These are phyloP conservation scores for Branchellion lobata DNA, from an alignment of 2,888 invertebrate species.

Conservation along the genomic window DNA sequence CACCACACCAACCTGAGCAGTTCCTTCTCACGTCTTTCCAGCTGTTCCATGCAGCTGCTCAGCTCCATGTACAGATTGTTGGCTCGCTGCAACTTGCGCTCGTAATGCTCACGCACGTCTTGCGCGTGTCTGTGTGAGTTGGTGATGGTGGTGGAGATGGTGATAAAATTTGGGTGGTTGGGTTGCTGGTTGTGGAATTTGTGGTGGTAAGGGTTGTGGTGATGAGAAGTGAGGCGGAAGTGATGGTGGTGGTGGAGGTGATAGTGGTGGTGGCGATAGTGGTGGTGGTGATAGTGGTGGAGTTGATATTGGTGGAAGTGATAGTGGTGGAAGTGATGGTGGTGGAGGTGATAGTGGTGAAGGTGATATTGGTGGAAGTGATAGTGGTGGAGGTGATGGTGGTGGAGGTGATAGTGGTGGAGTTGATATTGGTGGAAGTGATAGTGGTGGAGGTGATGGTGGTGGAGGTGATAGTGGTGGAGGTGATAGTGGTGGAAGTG, in stretches of 20 bases:
- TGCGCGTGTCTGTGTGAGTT: conserved; percentile 68
- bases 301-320: no score
- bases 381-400: no score
- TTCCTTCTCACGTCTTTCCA: conserved; percentile 81
- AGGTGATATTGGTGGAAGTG: no score
- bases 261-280: background rate
- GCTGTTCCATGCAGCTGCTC: conserved; percentile 77
- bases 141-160: background rate
- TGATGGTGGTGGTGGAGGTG: no score
- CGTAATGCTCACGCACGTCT: conserved; percentile 85
- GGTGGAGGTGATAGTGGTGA: background rate
- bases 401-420: background rate
- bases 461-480: no score
- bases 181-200: background rate
- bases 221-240: no score
- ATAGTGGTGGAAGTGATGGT: no score
- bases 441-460: no score
- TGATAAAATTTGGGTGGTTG: background rate
- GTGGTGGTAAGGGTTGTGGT: background rate
- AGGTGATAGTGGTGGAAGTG: background rate
- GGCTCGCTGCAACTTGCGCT: conserved; percentile 83
- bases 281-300: no score
- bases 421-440: no score
- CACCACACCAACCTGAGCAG: conserved; percentile 67
- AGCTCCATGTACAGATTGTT: conserved; percentile 87